These are phyloP conservation scores for Charadrius vociferus DNA, from an alignment of 2,113 vertebrate genomes.

Conservation along the genomic window DNA sequence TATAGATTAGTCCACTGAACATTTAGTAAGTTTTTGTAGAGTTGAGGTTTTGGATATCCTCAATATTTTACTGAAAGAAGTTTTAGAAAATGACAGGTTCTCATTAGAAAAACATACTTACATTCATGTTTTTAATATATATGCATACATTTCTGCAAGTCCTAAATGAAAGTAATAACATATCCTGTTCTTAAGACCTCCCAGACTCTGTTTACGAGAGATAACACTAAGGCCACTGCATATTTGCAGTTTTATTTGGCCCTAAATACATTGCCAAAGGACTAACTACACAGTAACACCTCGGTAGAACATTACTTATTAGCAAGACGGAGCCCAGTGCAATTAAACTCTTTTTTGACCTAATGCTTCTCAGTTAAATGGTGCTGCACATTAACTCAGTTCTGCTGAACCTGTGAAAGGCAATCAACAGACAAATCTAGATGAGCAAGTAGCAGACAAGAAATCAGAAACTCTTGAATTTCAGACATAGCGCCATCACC, in stretches of 20 bases:
- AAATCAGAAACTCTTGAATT: background rate
- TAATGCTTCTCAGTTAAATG: background rate
- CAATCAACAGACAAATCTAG: background rate
- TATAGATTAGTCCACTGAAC: background rate
- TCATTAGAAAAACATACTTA: background rate
- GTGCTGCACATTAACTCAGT: background rate
- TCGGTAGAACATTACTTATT: rapidly evolving
- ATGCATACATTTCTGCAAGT: background rate
- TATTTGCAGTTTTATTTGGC: background rate
- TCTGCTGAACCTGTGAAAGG: background rate
- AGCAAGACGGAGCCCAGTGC: background rate
- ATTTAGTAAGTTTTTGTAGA: background rate
- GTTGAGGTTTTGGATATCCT: background rate
- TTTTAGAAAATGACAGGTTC: background rate
- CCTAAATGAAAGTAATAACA: background rate
- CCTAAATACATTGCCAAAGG: background rate
- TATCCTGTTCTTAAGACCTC: background rate
- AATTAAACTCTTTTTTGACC: background rate
- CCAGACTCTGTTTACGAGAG: background rate
- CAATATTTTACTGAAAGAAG: background rate
- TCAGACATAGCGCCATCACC: background rate
- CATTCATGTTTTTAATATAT: background rate
- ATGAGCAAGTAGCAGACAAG: background rate
- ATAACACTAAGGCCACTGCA: background rate
- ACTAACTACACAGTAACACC: too few relatives aligned